Base-by-base conservation (phyloP, 2,888 invertebrate genomes). In the Stenurella melanura region DNA sequence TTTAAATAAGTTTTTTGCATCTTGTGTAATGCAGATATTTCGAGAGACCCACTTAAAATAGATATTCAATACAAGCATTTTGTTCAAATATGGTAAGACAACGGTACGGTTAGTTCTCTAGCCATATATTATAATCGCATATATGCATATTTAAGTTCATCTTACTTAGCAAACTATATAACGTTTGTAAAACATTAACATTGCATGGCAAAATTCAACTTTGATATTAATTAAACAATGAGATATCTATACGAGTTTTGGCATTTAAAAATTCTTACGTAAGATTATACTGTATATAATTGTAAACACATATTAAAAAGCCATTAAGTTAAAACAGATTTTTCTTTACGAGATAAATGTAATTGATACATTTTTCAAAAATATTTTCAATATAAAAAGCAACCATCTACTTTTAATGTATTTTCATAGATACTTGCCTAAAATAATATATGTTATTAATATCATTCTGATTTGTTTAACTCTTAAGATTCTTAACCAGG, bases 161-260 rank as follows among this genome's bases (percentile, higher is more conserved):
- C n/a, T 2, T 15, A 5, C 30, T 34, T 34, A 34, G 30, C 30
- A 50, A 60, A n/a, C n/a, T n/a, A n/a, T n/a, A n/a, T n/a, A n/a
- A 30, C 18, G 10, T n/a, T 7, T 63, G 61, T 17, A 63, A 6
- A 15, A 30, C 26, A 12, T 5, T n/a, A 15, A 12, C 0, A 11
- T 26, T 61, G 21, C 9, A 42, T 42, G 50, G 19, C 12, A 18
- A 19, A 21, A 11, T 64, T 64, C 64, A 64, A 18, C 64, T 64
- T 64, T 64, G 42, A 15, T 64, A 64, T 64, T 64, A 64, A 19
- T 18, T 64, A 18, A 60, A 26, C 30, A 64, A 42, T 64, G 42
- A 64, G 64, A 64, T 38, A 60, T 38, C 15, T 11, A 64, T 64
- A 42, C 18, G 12, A 15, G 18, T 18, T 21, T 64, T 64, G 15